Evolutionary conservation across 2,797 vertebrate genomes (phyloP), one percentile per base, ranked within the genome.

Genomic region (Diplodus sargus): DNA sequence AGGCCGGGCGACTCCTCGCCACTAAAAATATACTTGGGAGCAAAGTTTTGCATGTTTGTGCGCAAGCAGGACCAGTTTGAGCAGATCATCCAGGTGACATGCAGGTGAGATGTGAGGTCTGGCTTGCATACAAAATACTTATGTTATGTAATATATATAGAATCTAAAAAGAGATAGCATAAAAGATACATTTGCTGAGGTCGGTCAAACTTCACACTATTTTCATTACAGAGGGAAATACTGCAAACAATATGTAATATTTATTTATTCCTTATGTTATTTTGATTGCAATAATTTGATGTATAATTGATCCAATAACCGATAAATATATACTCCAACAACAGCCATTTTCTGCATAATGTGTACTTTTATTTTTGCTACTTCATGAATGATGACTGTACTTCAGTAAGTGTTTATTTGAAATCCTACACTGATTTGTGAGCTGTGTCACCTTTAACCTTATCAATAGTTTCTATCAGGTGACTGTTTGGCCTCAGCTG

Each of bases 341-440:
- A 49, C 9, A 7, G 7, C 4, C 48, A 49, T 49, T 20, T 5
- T 49, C 18, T 49, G 48, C 18, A 49, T 20, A 20, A 20, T 20
- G 18, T 8, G 48, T 49, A 49, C 48, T 18, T 20, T 49, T 49
- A 20, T 49, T 20, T 20, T 49, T 20, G 16, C 4, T 49, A 3
- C 7, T 49, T 49, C 5, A 49, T 18, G 18, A 7, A 49, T 49
- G 15, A 15, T 47, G 14, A 17, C 15, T 47, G 1, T 30, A 30
- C 30, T 30, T 30, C 4, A 4, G 4, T 34, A 34, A 34, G 34
- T 34, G 34, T 34, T 34, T 34, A 9, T 34, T 34, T 34, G 30
- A 34, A 34, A 34, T 18, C 23, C 42, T 53, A 8, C 30, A 60
- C 64, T 83, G 65, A 79, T 78, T 78, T 69, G 75, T 43, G 15